A percentile compares a stretch with the other conserved stretches of the same genome.
phyloP scores from a whole-genome alignment of 2,888 invertebrate genomes.

The Phaedon cochleariae region DNA sequence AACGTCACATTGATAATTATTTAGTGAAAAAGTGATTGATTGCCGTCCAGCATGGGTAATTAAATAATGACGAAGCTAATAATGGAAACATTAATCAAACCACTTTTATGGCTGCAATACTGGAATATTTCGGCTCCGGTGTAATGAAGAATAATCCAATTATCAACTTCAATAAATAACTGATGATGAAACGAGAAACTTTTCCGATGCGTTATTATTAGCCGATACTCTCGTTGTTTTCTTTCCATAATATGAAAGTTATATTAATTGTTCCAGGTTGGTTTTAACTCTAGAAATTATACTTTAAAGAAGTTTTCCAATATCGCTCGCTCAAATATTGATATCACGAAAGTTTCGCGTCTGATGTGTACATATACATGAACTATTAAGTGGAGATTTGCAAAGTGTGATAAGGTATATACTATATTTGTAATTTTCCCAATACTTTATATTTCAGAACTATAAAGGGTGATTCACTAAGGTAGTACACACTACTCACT shows the following conservation, averaged over 20 bases:
- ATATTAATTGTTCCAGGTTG: background rate
- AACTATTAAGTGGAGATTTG: no score
- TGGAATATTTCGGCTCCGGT: background rate
- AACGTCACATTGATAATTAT: conserved; percentile 8
- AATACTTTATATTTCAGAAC: no score
- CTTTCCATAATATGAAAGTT: background rate
- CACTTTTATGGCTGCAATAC: conserved; percentile 20
- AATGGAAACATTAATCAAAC: conserved; percentile 37
- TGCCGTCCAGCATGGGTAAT: conserved; percentile 29
- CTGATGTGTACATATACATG: no score
- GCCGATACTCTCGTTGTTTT: background rate
- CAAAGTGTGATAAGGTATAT: no score
- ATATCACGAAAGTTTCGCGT: background rate
- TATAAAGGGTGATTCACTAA: no score
- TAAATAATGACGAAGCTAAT: conserved; percentile 36
- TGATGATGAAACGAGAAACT: background rate
- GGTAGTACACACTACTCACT: no score
- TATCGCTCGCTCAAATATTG: background rate
- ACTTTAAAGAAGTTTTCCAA: background rate
- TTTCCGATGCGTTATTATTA: no score
- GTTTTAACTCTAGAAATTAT: background rate
- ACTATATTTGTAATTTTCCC: no score
- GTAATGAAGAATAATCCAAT: conserved; percentile 21
- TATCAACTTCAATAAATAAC: conserved; percentile 15
- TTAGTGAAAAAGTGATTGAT: conserved; percentile 39